These are phyloP conservation scores for Hydropsyche tenuis DNA, from an alignment of 1,140 invertebrate species.

Conservation along the genomic window DNA sequence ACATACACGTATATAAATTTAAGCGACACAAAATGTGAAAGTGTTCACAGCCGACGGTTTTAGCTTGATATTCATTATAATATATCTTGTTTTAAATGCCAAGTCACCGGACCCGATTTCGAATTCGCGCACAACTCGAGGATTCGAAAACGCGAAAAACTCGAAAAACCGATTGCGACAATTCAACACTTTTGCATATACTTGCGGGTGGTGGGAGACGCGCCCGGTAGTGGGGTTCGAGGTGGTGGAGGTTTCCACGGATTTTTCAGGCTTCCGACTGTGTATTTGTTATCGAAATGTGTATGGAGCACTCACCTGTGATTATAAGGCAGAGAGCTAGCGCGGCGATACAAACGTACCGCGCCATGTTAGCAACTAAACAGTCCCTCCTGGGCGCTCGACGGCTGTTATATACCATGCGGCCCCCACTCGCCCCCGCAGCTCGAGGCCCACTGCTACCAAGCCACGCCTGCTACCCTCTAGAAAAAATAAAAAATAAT, in stretches of 20 bases:
- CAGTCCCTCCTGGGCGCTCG: slow-evolving; percentile 62
- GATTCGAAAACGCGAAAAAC: slow-evolving; percentile 2
- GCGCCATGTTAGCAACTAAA: slow-evolving; percentile 67
- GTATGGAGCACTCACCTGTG: slow-evolving; percentile 61
- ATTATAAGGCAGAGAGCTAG: slow-evolving; percentile 62
- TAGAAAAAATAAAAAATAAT: background rate
- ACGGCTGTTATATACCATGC: slow-evolving; percentile 62
- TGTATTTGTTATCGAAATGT: background rate
- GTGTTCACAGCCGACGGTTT: slow-evolving; percentile 12
- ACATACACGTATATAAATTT: background rate
- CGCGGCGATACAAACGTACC: slow-evolving; percentile 64
- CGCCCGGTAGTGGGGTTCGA: background rate
- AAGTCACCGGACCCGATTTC: slow-evolving; percentile 26
- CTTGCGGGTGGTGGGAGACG: background rate
- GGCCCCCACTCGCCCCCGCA: slow-evolving; percentile 58
- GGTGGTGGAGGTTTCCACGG: background rate
- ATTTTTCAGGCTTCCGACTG: background rate
- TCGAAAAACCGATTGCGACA: too few species aligned
- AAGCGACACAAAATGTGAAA: slow-evolving; percentile 28
- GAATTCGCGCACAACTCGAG: background rate
- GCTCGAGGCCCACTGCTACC: slow-evolving; percentile 55
- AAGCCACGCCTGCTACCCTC: slow-evolving; percentile 54
- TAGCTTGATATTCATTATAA: slow-evolving; percentile 17
- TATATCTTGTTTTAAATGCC: slow-evolving; percentile 6
- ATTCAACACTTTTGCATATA: background rate